A percentile compares a stretch with the other conserved stretches of the same genome.
Conservation (phyloP, 2,888 invertebrate genomes). For the Theristus sp. region DNA sequence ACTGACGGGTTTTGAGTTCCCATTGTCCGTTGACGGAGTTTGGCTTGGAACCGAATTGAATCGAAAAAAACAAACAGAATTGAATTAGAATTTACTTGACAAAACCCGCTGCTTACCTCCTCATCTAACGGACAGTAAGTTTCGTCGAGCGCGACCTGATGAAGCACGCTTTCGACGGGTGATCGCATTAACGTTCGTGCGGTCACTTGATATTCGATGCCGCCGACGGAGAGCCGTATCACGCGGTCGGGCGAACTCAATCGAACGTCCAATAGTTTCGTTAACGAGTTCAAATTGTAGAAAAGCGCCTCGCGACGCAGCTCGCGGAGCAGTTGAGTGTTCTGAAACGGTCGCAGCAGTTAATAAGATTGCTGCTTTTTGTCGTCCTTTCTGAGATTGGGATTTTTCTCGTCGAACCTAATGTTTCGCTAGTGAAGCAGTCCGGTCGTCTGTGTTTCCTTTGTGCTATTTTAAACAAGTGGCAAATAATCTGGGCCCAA, state of each 20-base stretch:
- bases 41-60: too few relatives aligned
- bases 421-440: too few relatives aligned
- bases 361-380: too few relatives aligned
- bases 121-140: neutral
- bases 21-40: neutral
- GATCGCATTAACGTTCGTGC: neutral
- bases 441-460: too few relatives aligned
- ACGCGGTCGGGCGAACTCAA: neutral
- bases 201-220: neutral
- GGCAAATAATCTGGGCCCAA: too few relatives aligned
- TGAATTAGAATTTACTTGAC: too few relatives aligned
- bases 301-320: neutral
- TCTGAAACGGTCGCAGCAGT: neutral
- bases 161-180: neutral
- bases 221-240: neutral
- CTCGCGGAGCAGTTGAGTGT: neutral
- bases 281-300: neutral
- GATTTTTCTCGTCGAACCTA: too few relatives aligned
- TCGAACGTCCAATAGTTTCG: neutral
- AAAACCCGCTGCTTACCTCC: too few relatives aligned
- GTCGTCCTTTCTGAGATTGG: too few relatives aligned
- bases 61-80: too few relatives aligned
- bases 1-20: too few relatives aligned
- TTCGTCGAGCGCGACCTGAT: neutral
- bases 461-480: too few relatives aligned